Evolutionary conservation across 2,113 vertebrate species (phyloP), one percentile per base, ranked within the genome.

Genomic region (Neoarius graeffei): DNA sequence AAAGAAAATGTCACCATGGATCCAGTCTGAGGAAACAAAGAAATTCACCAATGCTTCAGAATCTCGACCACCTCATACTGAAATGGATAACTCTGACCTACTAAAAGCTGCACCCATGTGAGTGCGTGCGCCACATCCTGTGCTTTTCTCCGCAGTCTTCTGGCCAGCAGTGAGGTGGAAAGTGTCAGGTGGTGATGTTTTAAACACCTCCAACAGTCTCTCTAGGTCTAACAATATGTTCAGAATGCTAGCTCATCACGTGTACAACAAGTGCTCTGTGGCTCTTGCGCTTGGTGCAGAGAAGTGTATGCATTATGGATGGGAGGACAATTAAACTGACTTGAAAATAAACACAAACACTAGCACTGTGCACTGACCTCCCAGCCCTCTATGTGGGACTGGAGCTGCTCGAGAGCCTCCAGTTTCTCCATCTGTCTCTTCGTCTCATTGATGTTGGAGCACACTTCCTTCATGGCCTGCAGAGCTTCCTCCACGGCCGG

Each of bases 381-480:
- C 98, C 98, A 99, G 92, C 98, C 98, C 93, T 99, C 98, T 1
- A 99, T 99, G 94, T 97, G 98, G 0, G 98, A 99, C 95, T 99
- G 98, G 86, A 99, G 93, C 92, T 99, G 98, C 88, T 99, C 98
- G 71, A 99, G 94, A 13, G 97, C 98, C 92, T 99, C 98, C 92
- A 99, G 94, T 91, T 98, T 99, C 93, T 99, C 98, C 98, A 99
- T 99, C 94, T 99, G 98, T 90, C 98, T 95, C 95, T 99, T 99
- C 92, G 98, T 99, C 95, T 99, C 98, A 0, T 99, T 99, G 95
- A 99, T 99, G 93, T 99, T 99, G 93, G 97, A 97, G 94, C 98
- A 99, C 73, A 99, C 98, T 0, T 97, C 95, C 95, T 99, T 99
- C 98, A 99, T 99, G 89, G 96, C 97, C 93, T 98, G 98, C 92